phyloP scores from a whole-genome alignment of 2,113 vertebrate genomes.

The Calypte anna region DNA sequence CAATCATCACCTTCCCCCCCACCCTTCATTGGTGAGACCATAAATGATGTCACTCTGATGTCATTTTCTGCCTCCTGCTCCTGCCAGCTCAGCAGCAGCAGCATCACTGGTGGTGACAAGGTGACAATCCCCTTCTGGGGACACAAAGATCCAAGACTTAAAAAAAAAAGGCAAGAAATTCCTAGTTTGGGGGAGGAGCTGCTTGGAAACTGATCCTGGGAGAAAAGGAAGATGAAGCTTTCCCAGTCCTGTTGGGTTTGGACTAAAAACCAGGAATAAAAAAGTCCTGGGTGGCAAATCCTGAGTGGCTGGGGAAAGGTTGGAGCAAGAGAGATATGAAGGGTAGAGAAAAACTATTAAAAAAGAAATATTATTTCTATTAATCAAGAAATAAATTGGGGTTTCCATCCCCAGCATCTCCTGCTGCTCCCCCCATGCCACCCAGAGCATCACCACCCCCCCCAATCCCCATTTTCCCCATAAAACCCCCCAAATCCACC shows the following conservation, averaged over 20 bases:
- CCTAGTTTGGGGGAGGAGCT: background rate
- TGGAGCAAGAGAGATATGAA: background rate
- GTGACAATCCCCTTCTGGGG: background rate
- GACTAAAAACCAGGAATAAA: background rate
- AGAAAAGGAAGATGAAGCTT: background rate
- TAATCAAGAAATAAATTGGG: no score
- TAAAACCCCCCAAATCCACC: background rate
- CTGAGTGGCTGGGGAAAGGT: background rate
- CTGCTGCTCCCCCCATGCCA: rapidly evolving
- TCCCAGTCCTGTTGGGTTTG: background rate
- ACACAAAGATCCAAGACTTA: background rate
- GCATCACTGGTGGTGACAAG: background rate
- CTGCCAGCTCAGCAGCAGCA: background rate
- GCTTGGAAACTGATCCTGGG: background rate
- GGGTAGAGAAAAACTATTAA: rapidly evolving
- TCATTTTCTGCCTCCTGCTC: constrained; percentile 2
- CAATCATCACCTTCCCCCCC: background rate
- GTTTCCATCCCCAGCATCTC: background rate
- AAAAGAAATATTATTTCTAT: no score
- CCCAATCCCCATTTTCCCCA: background rate
- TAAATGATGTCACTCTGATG: background rate
- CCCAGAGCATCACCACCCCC: rapidly evolving
- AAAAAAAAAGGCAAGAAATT: rapidly evolving
- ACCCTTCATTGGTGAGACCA: background rate
- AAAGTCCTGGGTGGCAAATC: background rate